These are phyloP conservation scores for Chymomyza amoena DNA, from an alignment of 2,888 invertebrate species.

Conservation along the genomic window DNA sequence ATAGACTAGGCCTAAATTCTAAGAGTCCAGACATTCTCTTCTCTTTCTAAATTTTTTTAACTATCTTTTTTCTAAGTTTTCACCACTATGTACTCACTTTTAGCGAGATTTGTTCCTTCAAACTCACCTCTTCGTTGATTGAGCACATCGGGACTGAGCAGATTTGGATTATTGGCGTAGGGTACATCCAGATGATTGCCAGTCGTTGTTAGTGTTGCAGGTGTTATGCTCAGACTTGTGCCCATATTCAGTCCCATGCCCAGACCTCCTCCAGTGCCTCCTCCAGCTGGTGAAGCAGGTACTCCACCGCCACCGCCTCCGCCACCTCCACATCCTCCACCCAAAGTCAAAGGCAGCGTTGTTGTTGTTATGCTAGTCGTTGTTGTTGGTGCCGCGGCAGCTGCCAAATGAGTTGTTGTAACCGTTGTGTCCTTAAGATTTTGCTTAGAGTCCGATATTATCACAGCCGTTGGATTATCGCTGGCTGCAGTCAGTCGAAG, in stretches of 20 bases:
- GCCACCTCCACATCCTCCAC: constrained; percentile 35
- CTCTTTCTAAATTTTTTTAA: no score
- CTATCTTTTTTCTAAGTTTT: no score
- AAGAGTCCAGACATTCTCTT: no score
- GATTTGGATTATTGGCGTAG: constrained; percentile 86
- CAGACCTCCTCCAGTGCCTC: constrained; percentile 40
- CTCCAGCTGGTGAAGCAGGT: constrained; percentile 15
- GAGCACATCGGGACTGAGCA: constrained; percentile 89
- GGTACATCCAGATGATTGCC: constrained; percentile 91
- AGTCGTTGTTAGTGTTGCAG: constrained; percentile 79
- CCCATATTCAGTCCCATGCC: constrained; percentile 57
- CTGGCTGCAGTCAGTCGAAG: constrained; percentile 59
- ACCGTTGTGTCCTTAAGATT: constrained; percentile 79
- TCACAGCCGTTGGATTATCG: constrained; percentile 78
- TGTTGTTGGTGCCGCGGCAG: constrained; percentile 56
- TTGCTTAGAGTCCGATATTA: constrained; percentile 78
- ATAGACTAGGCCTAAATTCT: no score
- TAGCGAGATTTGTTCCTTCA: no score
- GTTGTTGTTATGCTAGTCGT: constrained; percentile 65
- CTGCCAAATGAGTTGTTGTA: constrained; percentile 78
- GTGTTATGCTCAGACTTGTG: constrained; percentile 55
- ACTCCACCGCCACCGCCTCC: constrained; percentile 35
- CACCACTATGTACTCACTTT: no score
- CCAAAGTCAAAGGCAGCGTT: constrained; percentile 55
- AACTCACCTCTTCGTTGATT: constrained; percentile 83